Evolutionary conservation across 2,888 invertebrate species (phyloP), one percentile per base, ranked within the genome.

Genomic region (Melieria picta): DNA sequence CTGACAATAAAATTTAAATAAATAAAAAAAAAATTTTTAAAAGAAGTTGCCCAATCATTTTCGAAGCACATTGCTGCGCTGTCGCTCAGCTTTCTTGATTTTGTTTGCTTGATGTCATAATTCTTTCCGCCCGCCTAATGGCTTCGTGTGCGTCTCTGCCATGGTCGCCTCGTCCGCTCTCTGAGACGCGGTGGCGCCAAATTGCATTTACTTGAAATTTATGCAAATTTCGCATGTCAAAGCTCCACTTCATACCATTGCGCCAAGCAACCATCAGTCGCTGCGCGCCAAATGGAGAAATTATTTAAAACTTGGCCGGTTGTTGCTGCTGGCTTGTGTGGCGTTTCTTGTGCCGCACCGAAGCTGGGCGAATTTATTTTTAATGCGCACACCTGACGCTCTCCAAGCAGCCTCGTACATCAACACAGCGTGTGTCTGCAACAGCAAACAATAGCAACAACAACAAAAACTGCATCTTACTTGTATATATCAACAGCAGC

Each of bases 201-300:
- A n/a, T 82, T 83, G 83, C 79, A 81, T 83, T 84, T 80, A 83
- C 79, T 78, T 79, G 76, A 79, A 82, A 82, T 84, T 84, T 83
- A 83, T 83, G 83, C 82, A 83, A 83, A 83, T 83, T 80, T 81
- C 73, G 78, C 81, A 82, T 83, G 83, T 80, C 76, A 70, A 79
- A 80, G 42, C 48, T 47, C 16, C 47, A 6, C 11, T n/a, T n/a
- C 11, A 13, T 13, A 52, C 11, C 52, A 5, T 5, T 5, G n/a
- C 6, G 13, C 11, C 16, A 62, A 46, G 47, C 61, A 50, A 64
- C 11, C 43, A n/a, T 6, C 7, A 62, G 47, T 46, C 7, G 30
- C 30, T 3, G 30, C 30, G 30, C 30, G 30, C 30, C 30, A 30
- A 30, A 30, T 30, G 30, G 30, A 47, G 46, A 47, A 46, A 64